Evolutionary conservation across 2,113 vertebrate genomes (phyloP).

Genomic region (Platycercus adscitus): DNA sequence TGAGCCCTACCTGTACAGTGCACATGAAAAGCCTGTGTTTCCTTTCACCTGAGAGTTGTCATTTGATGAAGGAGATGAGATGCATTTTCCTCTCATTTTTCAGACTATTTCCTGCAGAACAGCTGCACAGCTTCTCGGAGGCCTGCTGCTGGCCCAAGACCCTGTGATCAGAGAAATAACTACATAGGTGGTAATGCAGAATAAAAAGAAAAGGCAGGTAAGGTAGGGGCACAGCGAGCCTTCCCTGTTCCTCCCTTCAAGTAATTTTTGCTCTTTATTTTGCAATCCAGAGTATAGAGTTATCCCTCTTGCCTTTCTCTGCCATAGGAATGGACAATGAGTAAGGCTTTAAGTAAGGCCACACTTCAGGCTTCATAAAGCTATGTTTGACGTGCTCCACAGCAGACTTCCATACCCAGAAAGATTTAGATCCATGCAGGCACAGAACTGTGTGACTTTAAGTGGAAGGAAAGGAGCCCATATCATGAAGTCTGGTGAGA

Average conservation of each 20-base stretch:
- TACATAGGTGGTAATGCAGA: not conserved
- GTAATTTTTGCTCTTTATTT: not conserved
- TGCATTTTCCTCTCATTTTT: fast-evolving
- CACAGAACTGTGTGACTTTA: not conserved
- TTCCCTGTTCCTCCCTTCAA: not conserved
- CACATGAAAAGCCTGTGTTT: not conserved
- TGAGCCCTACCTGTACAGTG: not conserved
- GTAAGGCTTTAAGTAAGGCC: not conserved
- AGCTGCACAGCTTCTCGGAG: not conserved
- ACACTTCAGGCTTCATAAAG: not conserved
- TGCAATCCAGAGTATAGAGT: not conserved
- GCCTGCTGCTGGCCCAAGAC: not conserved
- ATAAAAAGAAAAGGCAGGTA: not conserved
- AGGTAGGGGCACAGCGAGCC: not conserved
- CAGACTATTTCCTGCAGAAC: not conserved
- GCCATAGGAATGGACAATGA: not conserved
- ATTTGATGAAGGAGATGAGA: not conserved
- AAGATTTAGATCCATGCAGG: not conserved
- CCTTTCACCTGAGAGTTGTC: not conserved
- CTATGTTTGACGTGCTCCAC: not conserved
- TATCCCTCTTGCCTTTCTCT: not conserved
- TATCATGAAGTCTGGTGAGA: not conserved
- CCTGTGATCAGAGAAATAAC: not conserved
- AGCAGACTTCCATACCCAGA: not conserved
- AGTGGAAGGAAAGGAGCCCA: not conserved